These are phyloP conservation scores for Paracentrotus lividus DNA, from an alignment of 53 echinoderm and acorn worm genomes.

Conservation along the genomic window DNA sequence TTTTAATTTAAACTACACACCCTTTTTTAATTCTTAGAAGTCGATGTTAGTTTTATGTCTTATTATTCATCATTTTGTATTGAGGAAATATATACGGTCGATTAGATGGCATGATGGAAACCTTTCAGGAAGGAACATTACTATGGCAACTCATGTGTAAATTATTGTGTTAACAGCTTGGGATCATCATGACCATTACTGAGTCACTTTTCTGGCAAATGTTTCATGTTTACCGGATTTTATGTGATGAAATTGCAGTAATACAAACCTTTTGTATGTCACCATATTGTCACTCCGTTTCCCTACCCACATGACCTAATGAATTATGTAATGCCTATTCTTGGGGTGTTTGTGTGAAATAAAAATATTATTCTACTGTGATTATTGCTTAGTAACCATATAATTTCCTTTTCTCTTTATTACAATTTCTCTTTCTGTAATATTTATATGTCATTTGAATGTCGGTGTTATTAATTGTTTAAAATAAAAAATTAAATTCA, in stretches of 20 bases:
- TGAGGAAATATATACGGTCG: not conserved
- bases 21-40: too few species aligned
- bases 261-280: too few species aligned
- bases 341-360: too few species aligned
- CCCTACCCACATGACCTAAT: too few species aligned
- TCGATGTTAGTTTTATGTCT: too few species aligned
- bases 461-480: not conserved
- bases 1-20: too few species aligned
- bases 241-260: too few species aligned
- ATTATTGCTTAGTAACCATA: not conserved
- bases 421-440: not conserved
- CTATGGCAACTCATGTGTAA: not conserved
- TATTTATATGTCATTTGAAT: too few species aligned
- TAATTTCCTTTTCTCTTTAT: not conserved
- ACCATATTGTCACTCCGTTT: too few species aligned
- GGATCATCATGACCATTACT: not conserved
- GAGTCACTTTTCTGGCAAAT: slow-evolving; percentile 7
- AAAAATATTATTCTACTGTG: not conserved
- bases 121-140: not conserved
- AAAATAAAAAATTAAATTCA: not conserved
- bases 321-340: too few species aligned
- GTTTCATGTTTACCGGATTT: not conserved
- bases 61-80: not conserved
- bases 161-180: not conserved
- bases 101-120: too few species aligned